Conservation (phyloP, 2,113 vertebrate species). For the Phainopepla nitens region DNA sequence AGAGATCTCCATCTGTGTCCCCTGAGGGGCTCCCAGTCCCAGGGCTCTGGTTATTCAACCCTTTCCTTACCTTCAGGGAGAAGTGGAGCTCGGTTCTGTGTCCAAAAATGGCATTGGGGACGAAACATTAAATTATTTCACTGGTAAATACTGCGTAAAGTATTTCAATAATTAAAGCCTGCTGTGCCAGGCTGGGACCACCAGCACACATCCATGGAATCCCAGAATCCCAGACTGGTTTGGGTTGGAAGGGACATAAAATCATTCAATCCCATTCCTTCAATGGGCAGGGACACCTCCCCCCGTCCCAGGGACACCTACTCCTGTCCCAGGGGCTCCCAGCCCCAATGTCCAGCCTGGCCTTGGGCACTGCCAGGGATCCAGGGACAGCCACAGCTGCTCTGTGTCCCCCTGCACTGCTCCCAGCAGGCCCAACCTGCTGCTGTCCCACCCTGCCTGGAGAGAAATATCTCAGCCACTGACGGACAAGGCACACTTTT, state of each 20-base stretch:
- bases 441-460: neutral
- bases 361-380: neutral
- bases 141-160: neutral
- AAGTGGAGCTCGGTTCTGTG: neutral
- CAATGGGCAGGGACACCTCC: neutral
- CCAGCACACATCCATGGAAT: neutral
- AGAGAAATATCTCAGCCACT: neutral
- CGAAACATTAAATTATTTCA: neutral
- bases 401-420: no score
- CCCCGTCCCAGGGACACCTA: neutral
- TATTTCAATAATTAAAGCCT: neutral
- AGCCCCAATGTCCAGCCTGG: neutral
- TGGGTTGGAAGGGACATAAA: neutral
- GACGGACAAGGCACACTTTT: neutral
- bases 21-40: neutral
- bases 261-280: fast-evolving
- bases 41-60: neutral
- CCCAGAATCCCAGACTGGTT: neutral
- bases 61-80: neutral
- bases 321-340: neutral
- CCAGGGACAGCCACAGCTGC: neutral
- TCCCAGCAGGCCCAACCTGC: neutral
- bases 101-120: neutral
- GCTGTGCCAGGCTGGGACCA: neutral
- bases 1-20: neutral